Conservation (phyloP, 1,140 invertebrate genomes). For the Drosophila truncata region DNA sequence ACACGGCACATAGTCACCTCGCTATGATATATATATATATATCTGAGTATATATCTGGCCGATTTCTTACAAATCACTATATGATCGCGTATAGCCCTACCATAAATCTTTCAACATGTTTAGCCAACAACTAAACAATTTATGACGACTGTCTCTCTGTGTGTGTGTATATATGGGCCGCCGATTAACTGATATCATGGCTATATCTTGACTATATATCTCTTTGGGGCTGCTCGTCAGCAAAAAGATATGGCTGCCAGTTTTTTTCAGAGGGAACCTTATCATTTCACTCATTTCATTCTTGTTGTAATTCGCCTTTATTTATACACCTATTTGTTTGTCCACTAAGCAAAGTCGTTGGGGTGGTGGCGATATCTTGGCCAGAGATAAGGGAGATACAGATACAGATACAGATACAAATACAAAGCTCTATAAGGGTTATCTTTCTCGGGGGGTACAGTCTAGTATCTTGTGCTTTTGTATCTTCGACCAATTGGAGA, state of each 20-base stretch:
- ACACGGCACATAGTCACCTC: constrained; percentile 25
- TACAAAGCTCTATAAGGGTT: too few species aligned
- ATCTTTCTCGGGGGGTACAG: too few species aligned
- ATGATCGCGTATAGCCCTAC: constrained; percentile 60
- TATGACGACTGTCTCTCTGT: constrained; percentile 62
- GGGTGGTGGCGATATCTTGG: constrained; percentile 21
- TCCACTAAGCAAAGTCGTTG: constrained; percentile 56
- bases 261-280: constrained; percentile 17
- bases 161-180: constrained; percentile 18
- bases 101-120: constrained; percentile 83
- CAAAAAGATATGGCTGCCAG: constrained; percentile 53
- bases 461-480: too few species aligned
- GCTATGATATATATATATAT: constrained; percentile 7
- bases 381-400: constrained; percentile 52
- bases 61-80: constrained; percentile 82
- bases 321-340: constrained; percentile 83
- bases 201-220: constrained; percentile 28
- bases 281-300: constrained; percentile 11
- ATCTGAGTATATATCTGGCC: constrained; percentile 50
- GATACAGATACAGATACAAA: constrained; percentile 3
- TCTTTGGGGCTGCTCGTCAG: constrained; percentile 40
- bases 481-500: constrained; percentile 45
- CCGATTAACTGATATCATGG: constrained; percentile 74
- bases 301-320: constrained; percentile 59
- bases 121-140: constrained; percentile 82